phyloP scores from a whole-genome alignment of 2,797 vertebrate species.

The Gadopsis marmoratus region DNA sequence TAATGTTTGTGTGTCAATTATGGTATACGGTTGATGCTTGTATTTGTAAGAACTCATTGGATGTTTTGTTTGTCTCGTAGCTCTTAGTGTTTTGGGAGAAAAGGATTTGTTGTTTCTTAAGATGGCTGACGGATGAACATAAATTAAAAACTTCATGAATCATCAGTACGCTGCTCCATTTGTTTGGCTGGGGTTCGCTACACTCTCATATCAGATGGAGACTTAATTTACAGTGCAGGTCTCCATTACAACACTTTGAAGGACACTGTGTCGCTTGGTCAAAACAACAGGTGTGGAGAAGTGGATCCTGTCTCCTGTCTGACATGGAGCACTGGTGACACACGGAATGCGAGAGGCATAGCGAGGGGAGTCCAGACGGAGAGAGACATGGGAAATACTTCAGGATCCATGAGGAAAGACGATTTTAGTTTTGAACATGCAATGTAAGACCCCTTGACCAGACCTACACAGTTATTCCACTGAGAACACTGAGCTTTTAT shows the following conservation, averaged over 20 bases:
- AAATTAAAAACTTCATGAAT: too few relatives aligned
- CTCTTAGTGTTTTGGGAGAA: too few relatives aligned
- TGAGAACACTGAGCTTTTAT: slow-evolving; percentile 26
- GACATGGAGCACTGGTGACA: slow-evolving; percentile 54
- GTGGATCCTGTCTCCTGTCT: slow-evolving; percentile 32
- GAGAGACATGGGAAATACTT: slow-evolving; percentile 67
- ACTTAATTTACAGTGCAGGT: slow-evolving; percentile 24
- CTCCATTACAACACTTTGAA: slow-evolving; percentile 9
- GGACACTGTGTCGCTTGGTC: slow-evolving; percentile 34
- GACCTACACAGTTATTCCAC: slow-evolving; percentile 36
- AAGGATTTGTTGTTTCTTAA: too few relatives aligned
- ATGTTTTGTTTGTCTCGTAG: too few relatives aligned
- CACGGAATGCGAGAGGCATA: slow-evolving; percentile 36
- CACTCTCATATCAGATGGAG: slow-evolving; percentile 39
- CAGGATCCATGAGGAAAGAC: slow-evolving; percentile 30
- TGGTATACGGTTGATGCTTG: too few relatives aligned
- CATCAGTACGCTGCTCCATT: too few relatives aligned
- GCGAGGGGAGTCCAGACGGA: slow-evolving; percentile 32
- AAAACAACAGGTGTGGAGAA: slow-evolving; percentile 76
- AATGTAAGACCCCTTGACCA: slow-evolving; percentile 19
- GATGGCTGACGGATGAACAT: too few relatives aligned
- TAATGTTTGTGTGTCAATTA: too few relatives aligned
- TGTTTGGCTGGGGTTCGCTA: too few relatives aligned
- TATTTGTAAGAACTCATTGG: too few relatives aligned
- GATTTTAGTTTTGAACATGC: slow-evolving; percentile 41